Base-by-base conservation (phyloP, 92 coral and sea anemone genomes). In the Zoanthus solanderi region DNA sequence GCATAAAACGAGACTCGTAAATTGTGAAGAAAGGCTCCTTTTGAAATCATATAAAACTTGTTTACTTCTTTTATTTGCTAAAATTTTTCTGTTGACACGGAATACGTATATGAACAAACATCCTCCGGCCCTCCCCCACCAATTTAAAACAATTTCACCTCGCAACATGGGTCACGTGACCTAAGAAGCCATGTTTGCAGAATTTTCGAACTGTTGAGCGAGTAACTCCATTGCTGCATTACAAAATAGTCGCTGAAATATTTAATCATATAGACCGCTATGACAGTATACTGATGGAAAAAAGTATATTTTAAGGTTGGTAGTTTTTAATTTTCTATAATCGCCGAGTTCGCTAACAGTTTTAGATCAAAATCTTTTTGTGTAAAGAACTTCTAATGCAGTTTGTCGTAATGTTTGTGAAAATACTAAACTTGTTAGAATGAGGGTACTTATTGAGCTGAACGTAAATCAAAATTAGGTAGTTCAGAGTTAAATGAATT, bases 151-250 rank as follows among this genome's bases (percentile, higher is more conserved):
- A 53, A 10, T 1, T 11, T 9, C 47, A 14, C 4, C 16, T 78
- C 47, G 11, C 52, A 18, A 48, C 18, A 58, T 10, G 31, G 37
- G 84, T 78, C 84, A 78, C 84, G 84, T 78, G 84, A 78, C 72
- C 34, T 37, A 17, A 9, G 68, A 34, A 78, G 84, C 84, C 84
- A 78, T 78, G 84, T 78, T 77, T 78, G 84, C 52, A 8, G 71
- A 5, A 78, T 78, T 77, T 78, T 78, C 83, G 50, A 78, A 78
- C 52, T 34, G 47, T 3, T 66, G 82, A 76, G 61, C 34, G 32
- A 76, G 63, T 76, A n/a, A 30, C 65, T 72, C 52, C 16, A 23
- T 78, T 78, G 84, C n/a, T 78, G 14, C 31, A 17, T 78, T 13
- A 3, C 45, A 31, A 46, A 34, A 23, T 23, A 14, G 29, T 34